Conservation (phyloP, 2,797 vertebrate genomes). For the Okamejei kenojei region DNA sequence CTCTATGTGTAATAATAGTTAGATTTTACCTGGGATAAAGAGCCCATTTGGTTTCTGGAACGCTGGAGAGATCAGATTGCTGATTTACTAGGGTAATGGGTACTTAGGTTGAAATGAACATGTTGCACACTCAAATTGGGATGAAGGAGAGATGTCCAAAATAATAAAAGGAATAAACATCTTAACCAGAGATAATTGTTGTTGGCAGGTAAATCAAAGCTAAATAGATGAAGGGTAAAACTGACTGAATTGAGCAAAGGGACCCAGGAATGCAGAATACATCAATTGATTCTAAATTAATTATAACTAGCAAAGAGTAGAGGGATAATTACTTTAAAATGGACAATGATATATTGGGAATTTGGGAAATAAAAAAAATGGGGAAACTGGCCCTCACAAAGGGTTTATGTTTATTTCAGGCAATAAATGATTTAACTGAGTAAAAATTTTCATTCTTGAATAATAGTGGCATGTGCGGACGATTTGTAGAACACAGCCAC, state of each 20-base stretch:
- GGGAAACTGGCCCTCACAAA: background rate
- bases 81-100: background rate
- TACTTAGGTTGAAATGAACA: background rate
- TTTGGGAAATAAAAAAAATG: background rate
- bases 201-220: background rate
- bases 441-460: background rate
- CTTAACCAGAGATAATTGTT: background rate
- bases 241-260: too few relatives aligned
- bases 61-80: background rate
- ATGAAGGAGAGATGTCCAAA: background rate
- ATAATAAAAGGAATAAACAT: background rate
- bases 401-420: background rate
- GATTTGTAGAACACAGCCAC: background rate
- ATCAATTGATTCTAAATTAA: background rate
- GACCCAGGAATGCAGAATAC: background rate
- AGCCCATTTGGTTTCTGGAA: background rate
- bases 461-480: background rate
- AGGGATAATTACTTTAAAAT: background rate
- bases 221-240: background rate
- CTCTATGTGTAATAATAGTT: background rate
- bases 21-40: background rate
- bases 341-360: background rate
- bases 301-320: background rate
- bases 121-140: background rate
- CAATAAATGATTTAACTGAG: background rate